A percentile compares a stretch with the other conserved stretches of the same genome.
Conservation (phyloP, 2,888 invertebrate genomes). For the Clistopyga incitator region DNA sequence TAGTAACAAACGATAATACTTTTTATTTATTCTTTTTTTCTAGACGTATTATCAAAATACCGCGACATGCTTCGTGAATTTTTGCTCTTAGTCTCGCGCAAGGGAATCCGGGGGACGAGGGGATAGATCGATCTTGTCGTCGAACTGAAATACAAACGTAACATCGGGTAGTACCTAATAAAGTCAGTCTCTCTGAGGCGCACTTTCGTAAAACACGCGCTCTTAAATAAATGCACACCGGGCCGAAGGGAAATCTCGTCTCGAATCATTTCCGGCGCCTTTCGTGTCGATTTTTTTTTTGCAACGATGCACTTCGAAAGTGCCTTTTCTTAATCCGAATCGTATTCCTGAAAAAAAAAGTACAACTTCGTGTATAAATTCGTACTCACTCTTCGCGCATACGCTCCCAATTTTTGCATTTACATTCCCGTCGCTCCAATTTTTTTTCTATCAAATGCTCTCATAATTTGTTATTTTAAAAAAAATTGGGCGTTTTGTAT, state of each 20-base stretch:
- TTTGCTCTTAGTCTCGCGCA: constrained; percentile 19
- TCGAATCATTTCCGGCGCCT: constrained; percentile 8
- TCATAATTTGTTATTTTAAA: background rate
- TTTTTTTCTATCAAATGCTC: too few relatives aligned
- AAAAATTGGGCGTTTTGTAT: constrained; percentile 9
- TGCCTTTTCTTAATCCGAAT: constrained; percentile 74
- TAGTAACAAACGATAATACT: constrained; percentile 72
- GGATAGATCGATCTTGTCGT: constrained; percentile 27
- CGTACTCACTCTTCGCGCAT: too few relatives aligned
- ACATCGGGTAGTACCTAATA: constrained; percentile 43
- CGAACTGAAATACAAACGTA: constrained; percentile 52
- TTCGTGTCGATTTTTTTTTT: background rate
- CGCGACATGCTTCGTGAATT: constrained; percentile 41
- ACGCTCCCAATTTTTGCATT: too few relatives aligned
- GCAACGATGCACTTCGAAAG: background rate
- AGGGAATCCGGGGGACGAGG: background rate
- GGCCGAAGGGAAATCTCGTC: constrained; percentile 20
- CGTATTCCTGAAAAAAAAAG: constrained; percentile 74
- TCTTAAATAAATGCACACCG: constrained; percentile 50
- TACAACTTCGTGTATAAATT: background rate
- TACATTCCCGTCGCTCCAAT: too few relatives aligned
- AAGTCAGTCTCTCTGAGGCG: constrained; percentile 59
- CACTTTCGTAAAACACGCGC: constrained; percentile 31
- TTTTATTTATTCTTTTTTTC: constrained; percentile 56
- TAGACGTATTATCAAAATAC: constrained; percentile 65